phyloP scores from a whole-genome alignment of 2,113 vertebrate species.

The Phrynosoma platyrhinos region DNA sequence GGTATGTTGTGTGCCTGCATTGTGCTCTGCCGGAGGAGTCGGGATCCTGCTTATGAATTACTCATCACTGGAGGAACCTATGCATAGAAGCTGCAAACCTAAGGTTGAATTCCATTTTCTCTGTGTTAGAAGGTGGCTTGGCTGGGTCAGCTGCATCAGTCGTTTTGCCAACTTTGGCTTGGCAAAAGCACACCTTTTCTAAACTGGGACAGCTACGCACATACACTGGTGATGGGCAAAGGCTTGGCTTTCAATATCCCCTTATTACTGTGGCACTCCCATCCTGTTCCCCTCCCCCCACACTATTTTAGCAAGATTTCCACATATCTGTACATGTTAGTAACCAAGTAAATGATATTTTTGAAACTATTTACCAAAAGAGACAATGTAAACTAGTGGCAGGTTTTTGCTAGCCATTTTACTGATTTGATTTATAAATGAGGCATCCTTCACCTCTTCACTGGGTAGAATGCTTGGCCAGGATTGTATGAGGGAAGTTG shows the following conservation, averaged over 20 bases:
- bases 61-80: conserved; percentile 90
- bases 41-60: conserved; percentile 92
- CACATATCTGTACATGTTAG: conserved; percentile 66
- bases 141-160: conserved; percentile 64
- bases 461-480: conserved; percentile 59
- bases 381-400: conserved; percentile 53
- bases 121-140: conserved; percentile 62
- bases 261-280: conserved; percentile 50
- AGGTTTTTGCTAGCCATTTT: conserved; percentile 50
- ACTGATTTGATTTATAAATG: conserved; percentile 51
- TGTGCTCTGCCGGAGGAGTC: conserved; percentile 89
- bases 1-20: conserved; percentile 94
- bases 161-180: conserved; percentile 70
- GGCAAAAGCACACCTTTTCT: conserved; percentile 79
- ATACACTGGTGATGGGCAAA: conserved; percentile 79
- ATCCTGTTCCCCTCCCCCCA: too few relatives aligned
- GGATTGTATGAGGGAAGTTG: conserved; percentile 65
- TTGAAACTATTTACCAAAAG: conserved; percentile 63
- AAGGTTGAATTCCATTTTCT: conserved; percentile 63
- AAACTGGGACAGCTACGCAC: conserved; percentile 67
- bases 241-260: conserved; percentile 64
- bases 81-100: conserved; percentile 75
- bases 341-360: conserved; percentile 57
- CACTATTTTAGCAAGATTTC: conserved; percentile 65
- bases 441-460: conserved; percentile 53